A percentile compares a stretch with the other conserved stretches of the same genome.
Conservation (phyloP, 2,113 vertebrate genomes). For the Etheostoma spectabile region DNA sequence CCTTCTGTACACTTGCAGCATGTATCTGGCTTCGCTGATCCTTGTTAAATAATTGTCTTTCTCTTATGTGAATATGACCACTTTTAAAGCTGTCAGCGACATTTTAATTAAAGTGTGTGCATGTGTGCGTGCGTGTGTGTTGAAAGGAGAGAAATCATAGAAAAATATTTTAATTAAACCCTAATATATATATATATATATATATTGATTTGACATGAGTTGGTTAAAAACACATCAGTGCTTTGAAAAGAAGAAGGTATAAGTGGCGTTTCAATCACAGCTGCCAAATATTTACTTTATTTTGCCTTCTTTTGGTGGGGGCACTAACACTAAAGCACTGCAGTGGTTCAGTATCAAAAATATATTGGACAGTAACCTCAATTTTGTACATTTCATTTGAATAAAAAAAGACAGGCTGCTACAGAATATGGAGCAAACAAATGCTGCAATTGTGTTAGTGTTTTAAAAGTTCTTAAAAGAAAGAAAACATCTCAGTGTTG, state of each 20-base stretch:
- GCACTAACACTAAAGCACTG: neutral
- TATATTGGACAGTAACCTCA: neutral
- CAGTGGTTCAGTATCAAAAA: constrained; percentile 42
- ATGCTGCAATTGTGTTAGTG: neutral
- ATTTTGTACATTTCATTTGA: constrained; percentile 12
- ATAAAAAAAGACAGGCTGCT: constrained; percentile 28
- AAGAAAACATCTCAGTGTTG: constrained; percentile 22
- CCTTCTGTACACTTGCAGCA: constrained; percentile 43
- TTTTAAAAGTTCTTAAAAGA: neutral
- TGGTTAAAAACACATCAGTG: constrained; percentile 49
- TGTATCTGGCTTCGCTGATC: constrained; percentile 41
- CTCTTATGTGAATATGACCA: constrained; percentile 58
- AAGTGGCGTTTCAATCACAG: constrained; percentile 5
- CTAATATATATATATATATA: no score
- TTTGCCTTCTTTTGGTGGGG: neutral
- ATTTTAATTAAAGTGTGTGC: constrained; percentile 12
- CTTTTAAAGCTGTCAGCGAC: constrained; percentile 49
- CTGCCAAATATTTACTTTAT: constrained; percentile 9
- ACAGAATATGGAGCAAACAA: constrained; percentile 21
- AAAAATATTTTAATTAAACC: constrained; percentile 62
- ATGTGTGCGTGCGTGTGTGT: constrained; percentile 16
- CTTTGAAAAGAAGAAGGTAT: constrained; percentile 33
- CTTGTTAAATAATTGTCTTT: constrained; percentile 17
- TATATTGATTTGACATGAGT: constrained; percentile 44
- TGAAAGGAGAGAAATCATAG: constrained; percentile 47